Evolutionary conservation across 2,797 vertebrate genomes (phyloP), one percentile per base, ranked within the genome.

Genomic region (Schizopygopsis pylzovi): DNA sequence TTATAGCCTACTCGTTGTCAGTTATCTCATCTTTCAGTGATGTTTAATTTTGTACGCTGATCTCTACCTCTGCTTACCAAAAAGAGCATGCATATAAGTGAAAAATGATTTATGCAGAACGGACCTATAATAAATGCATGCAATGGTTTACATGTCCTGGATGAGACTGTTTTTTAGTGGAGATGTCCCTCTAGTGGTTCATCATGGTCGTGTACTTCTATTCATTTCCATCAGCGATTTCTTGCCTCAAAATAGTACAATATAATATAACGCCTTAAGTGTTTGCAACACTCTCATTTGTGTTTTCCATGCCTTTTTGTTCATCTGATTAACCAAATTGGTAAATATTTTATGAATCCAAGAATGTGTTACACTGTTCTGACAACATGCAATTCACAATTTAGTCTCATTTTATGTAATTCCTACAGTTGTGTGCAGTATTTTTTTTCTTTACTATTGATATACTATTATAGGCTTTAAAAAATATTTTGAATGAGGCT

Each of bases 171-270:
- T 83, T 83, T 75, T 49, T 28, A 52, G 72, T 84, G 59, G 15
- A 84, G 61, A 54, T 13, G 33, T 67, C 72, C 61, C 61, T 78
- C 82, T 84, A 43, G 73, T 68, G 82, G 82, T 77, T 16, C 5
- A 28, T 41, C 3, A 5, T 20, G 15, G 59, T 41, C 20, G 67
- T 1, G 10, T 0, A 9, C 41, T 11, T 84, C 22, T 77, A 41
- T 83, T 52, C 9, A 28, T 2, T 18, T 25, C 15, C 18, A 47
- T 52, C 2, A 18, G 9, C 18, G 16, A 52, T 18, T 6, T 37
- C 15, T 63, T 63, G 1, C 43, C 25, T 82, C 63, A 81, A 13
- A 80, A 49, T 37, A 10, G 22, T 3, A 33, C 5, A 80, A n/a
- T n/a, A 39, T 20, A 16, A 4, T n/a, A 3, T 1, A 45, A 75